These are phyloP conservation scores for Cydia amplana DNA, from an alignment of 1,140 invertebrate species.

Conservation along the genomic window DNA sequence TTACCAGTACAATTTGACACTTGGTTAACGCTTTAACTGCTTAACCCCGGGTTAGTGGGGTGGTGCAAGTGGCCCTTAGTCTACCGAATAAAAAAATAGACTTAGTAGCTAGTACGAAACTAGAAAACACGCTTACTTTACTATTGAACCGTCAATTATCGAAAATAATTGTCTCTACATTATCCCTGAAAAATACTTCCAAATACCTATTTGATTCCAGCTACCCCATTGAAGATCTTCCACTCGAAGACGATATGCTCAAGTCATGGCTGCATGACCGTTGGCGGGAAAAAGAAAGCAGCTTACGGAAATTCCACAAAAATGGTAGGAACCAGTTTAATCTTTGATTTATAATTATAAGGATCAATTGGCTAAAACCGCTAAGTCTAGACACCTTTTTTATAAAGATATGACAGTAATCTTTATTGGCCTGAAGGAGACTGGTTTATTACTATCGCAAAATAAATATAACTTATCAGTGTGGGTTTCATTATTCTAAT, in stretches of 20 bases:
- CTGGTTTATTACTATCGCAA: not conserved
- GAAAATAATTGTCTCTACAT: no score
- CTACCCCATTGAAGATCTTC: conserved; percentile 81
- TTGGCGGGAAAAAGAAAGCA: conserved; percentile 87
- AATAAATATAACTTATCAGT: conserved; percentile 11
- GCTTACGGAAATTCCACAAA: conserved; percentile 81
- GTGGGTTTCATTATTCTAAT: not conserved
- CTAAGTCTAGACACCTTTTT: conserved; percentile 9
- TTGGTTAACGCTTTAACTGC: no score
- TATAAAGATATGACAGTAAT: conserved; percentile 13
- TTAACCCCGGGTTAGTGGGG: no score
- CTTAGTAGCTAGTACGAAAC: no score
- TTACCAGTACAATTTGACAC: no score
- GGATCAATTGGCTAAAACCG: conserved; percentile 10
- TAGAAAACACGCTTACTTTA: no score
- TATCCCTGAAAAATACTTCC: not conserved
- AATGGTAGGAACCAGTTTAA: conserved; percentile 60
- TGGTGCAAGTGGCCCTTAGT: no score
- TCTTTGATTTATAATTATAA: conserved; percentile 3
- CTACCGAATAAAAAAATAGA: no score
- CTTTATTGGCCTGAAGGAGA: conserved; percentile 5
- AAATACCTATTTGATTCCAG: conserved; percentile 63
- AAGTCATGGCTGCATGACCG: conserved; percentile 84
- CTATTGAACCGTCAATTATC: no score
- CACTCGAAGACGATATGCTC: conserved; percentile 80